Evolutionary conservation across 2,797 vertebrate species (phyloP).

Genomic region (Dicrostonyx torquatus): DNA sequence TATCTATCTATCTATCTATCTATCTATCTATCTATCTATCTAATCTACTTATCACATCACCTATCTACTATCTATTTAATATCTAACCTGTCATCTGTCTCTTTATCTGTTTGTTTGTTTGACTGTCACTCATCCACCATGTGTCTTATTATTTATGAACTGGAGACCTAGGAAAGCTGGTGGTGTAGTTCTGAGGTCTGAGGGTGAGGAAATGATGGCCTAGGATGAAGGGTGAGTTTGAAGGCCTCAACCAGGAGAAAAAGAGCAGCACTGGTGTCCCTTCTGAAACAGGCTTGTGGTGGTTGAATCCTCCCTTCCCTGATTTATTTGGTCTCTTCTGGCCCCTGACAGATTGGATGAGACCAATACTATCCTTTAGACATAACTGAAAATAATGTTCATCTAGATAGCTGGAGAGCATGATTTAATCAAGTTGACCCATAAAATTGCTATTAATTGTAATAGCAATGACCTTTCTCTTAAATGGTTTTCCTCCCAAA

Average conservation of each 20-base stretch:
- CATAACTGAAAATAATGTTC: not conserved
- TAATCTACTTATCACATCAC: not conserved
- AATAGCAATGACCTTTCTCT: not conserved
- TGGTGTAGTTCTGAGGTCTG: not conserved
- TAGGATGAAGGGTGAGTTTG: not conserved
- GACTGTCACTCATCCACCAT: not conserved
- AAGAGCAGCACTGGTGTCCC: not conserved
- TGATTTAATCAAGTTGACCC: not conserved
- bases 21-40: not conserved
- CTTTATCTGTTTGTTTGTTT: not conserved
- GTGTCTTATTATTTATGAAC: not conserved
- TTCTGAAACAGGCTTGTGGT: not conserved
- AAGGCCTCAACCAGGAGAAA: not conserved
- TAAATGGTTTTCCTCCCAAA: conserved; percentile 6
- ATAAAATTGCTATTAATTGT: not conserved
- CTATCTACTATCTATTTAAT: not conserved
- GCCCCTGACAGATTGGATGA: not conserved
- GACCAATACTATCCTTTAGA: not conserved
- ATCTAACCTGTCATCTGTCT: not conserved
- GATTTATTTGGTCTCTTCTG: not conserved
- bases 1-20: not conserved
- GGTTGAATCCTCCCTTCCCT: not conserved
- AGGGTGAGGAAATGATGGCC: not conserved
- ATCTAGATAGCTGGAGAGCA: not conserved
- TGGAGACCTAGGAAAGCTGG: not conserved